Evolutionary conservation across 1,140 invertebrate species (phyloP), one percentile per base, ranked within the genome.

Genomic region (Rhopalosiphum maidis): DNA sequence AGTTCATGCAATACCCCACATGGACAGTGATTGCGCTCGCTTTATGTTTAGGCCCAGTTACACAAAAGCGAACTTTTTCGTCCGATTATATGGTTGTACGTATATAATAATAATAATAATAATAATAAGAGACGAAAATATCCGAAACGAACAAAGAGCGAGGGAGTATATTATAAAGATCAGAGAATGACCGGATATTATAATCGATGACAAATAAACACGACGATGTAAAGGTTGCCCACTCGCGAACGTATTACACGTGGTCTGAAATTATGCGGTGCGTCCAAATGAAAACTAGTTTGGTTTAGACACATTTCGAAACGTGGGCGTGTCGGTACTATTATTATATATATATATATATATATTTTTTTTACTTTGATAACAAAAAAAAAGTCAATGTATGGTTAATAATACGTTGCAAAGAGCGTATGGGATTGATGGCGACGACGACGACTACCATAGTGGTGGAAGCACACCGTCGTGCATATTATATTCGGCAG

Each of bases 261-360:
- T 35, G 30, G 68, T 91, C 90, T 77, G 48, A 85, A 92, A 92
- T 83, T 85, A 85, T 51, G 23, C 48, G 48, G 48, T 51, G 48
- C 87, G 87, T 48, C n/a, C 90, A 30, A 21, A 41, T 48, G 30
- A 41, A 41, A 92, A 92, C 77, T 92, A 92, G 90, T 91, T 91
- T 92, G 91, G 91, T 92, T 92, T 92, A 35, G 91, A 92, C 91
- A 92, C 82, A 85, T 92, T 92, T 85, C 11, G 23, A 83, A 92
- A 92, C 6, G 18, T 48, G 35, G 91, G 91, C 91, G 91, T 85
- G 88, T 60, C 37, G 23, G 46, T 41, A 30, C 85, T 92, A 41
- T 23, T 48, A 43, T 77, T 35, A 83, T 85, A 46, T 46, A 9
- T 46, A 46, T 46, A 46, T 9, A 46, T 46, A 51, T 18, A 46